A percentile compares a stretch with the other conserved stretches of the same genome.
phyloP scores from a whole-genome alignment of 2,888 invertebrate species.

The Biston stratarius region DNA sequence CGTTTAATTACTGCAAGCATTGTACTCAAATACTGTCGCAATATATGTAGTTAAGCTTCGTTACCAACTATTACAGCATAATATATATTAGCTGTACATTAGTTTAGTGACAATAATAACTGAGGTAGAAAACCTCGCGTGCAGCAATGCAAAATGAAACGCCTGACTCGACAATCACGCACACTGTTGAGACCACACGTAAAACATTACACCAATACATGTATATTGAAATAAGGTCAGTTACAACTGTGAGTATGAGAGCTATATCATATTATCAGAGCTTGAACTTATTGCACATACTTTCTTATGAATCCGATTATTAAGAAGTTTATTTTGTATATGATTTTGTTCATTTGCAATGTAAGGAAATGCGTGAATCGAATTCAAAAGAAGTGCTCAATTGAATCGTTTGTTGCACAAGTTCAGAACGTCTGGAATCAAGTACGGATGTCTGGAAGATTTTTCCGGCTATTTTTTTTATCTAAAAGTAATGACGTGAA shows the following conservation, averaged over 20 bases:
- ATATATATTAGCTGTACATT: constrained; percentile 33
- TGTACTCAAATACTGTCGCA: constrained; percentile 40
- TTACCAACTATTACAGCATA: constrained; percentile 36
- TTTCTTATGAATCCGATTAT: constrained; percentile 1
- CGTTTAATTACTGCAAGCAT: constrained; percentile 29
- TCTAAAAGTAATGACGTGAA: too few relatives aligned
- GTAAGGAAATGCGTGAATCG: background rate
- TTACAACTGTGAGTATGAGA: constrained; percentile 8
- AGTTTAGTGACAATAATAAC: constrained; percentile 51
- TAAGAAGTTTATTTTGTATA: background rate
- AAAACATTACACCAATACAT: constrained; percentile 30
- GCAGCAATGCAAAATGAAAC: constrained; percentile 53
- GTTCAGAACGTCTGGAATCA: too few relatives aligned
- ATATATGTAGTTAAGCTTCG: constrained; percentile 39
- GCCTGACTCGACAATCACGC: constrained; percentile 54
- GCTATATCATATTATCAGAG: constrained; percentile 13
- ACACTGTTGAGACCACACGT: constrained; percentile 42
- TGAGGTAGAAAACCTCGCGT: constrained; percentile 51
- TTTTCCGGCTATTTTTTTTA: too few relatives aligned
- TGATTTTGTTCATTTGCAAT: background rate
- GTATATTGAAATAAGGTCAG: constrained; percentile 40
- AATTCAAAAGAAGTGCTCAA: background rate
- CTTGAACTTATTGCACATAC: constrained; percentile 1
- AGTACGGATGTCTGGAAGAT: too few relatives aligned
- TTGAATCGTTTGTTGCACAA: too few relatives aligned